phyloP scores from a whole-genome alignment of 2,888 invertebrate species.

The Morinoia aosen region DNA sequence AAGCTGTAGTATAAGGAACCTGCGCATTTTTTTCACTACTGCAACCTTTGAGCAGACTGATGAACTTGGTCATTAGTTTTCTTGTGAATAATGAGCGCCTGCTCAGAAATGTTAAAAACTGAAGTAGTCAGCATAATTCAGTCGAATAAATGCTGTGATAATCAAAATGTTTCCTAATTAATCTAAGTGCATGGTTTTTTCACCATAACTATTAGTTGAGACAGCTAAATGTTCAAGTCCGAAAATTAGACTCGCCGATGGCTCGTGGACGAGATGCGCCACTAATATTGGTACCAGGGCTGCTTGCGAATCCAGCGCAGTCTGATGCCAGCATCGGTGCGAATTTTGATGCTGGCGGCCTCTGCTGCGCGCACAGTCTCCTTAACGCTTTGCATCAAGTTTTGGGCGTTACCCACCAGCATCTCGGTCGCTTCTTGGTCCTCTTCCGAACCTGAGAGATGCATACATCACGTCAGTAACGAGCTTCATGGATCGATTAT shows the following conservation, averaged over 20 bases:
- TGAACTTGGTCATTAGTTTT: not conserved
- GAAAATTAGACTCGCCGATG: not conserved
- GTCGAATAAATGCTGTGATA: not conserved
- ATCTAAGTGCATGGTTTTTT: not conserved
- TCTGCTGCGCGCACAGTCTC: conserved; percentile 99
- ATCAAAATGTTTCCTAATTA: not conserved
- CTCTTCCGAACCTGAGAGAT: conserved; percentile 90
- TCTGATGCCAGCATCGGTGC: conserved; percentile 92
- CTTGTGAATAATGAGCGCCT: not conserved
- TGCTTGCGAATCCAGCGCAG: conserved; percentile 95
- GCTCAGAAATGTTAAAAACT: not conserved
- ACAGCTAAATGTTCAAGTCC: not conserved
- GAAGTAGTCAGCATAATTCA: not conserved
- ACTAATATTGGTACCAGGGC: conserved; percentile 93
- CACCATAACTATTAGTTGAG: not conserved
- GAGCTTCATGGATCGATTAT: not conserved
- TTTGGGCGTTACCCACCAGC: conserved; percentile 99
- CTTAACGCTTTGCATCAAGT: conserved; percentile 99
- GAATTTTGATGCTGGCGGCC: conserved; percentile 98
- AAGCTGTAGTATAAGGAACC: not conserved
- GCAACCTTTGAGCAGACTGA: not conserved
- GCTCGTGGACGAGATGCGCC: not conserved
- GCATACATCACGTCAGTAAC: not conserved
- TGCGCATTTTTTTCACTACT: not conserved
- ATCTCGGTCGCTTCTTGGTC: conserved; percentile 99